phyloP scores from a whole-genome alignment of 2,797 vertebrate species.

The Coendou prehensilis region DNA sequence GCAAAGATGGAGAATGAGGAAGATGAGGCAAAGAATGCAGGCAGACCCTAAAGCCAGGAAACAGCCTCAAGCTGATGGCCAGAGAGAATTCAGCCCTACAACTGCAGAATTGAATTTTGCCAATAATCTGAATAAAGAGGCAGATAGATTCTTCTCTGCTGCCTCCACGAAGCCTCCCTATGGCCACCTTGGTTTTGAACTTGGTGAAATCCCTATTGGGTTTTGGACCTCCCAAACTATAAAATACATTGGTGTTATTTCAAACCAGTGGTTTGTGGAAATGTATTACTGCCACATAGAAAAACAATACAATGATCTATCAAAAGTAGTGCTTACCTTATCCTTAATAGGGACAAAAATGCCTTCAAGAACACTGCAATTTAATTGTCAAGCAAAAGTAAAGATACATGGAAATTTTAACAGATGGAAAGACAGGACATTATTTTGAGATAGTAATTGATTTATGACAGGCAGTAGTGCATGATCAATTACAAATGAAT shows the following conservation, averaged over 20 bases:
- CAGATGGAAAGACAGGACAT: neutral
- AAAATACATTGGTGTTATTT: neutral
- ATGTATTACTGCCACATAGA: neutral
- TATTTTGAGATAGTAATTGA: conserved; percentile 36
- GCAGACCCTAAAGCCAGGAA: neutral
- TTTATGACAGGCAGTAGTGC: neutral
- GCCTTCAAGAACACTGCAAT: neutral
- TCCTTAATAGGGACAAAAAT: neutral
- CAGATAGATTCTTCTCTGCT: neutral
- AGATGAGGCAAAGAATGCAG: neutral
- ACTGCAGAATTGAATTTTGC: neutral
- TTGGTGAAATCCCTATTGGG: neutral
- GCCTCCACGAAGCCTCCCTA: fast-evolving
- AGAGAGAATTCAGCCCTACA: neutral
- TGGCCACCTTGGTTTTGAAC: neutral
- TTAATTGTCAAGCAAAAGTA: conserved; percentile 32
- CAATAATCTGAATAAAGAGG: neutral
- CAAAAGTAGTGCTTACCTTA: neutral
- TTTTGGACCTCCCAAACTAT: neutral
- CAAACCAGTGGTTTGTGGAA: neutral
- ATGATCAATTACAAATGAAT: conserved; percentile 42
- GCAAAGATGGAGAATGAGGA: neutral
- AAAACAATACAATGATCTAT: neutral
- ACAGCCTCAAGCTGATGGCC: neutral
- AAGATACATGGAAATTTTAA: neutral